A percentile compares a stretch with the other conserved stretches of the same genome.
phyloP scores from a whole-genome alignment of 2,113 vertebrate species.

The Argyrosomus japonicus region DNA sequence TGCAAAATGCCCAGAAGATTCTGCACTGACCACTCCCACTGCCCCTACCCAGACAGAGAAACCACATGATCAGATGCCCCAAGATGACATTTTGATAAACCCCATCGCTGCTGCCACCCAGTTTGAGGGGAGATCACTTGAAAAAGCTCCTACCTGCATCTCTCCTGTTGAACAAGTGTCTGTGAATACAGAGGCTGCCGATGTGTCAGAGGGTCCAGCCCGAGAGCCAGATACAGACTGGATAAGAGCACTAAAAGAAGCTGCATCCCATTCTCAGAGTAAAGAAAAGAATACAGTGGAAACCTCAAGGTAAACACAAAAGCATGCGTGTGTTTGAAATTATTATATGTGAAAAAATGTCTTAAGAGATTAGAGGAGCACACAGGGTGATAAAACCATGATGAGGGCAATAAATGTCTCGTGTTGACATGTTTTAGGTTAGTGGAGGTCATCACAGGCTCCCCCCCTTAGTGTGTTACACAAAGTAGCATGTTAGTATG shows the following conservation, averaged over 20 bases:
- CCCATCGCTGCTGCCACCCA: not conserved
- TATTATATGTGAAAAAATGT: not conserved
- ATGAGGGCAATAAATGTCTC: not conserved
- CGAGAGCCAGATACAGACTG: slow-evolving; percentile 70
- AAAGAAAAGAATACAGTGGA: slow-evolving; percentile 62
- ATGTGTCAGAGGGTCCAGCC: slow-evolving; percentile 30
- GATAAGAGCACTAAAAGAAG: slow-evolving; percentile 78
- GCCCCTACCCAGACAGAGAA: slow-evolving; percentile 18
- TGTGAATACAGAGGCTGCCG: slow-evolving; percentile 32
- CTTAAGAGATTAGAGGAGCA: not conserved
- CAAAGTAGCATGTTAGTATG: slow-evolving; percentile 20
- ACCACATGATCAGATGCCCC: slow-evolving; percentile 16
- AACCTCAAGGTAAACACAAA: slow-evolving; percentile 78
- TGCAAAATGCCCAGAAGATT: slow-evolving; percentile 25
- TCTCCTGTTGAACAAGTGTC: slow-evolving; percentile 28
- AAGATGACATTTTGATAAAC: slow-evolving; percentile 12
- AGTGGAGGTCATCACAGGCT: slow-evolving; percentile 1
- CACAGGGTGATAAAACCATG: not conserved
- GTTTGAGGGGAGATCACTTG: slow-evolving; percentile 15
- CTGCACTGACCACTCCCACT: not conserved
- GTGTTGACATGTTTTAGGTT: slow-evolving; percentile 8
- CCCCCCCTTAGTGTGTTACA: slow-evolving; percentile 9
- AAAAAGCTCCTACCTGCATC: slow-evolving; percentile 8
- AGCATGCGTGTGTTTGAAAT: slow-evolving; percentile 29
- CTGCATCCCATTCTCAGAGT: slow-evolving; percentile 66